Evolutionary conservation across 2,113 vertebrate genomes (phyloP).

Genomic region (rabbit (Oryctolagus cuniculus)): DNA sequence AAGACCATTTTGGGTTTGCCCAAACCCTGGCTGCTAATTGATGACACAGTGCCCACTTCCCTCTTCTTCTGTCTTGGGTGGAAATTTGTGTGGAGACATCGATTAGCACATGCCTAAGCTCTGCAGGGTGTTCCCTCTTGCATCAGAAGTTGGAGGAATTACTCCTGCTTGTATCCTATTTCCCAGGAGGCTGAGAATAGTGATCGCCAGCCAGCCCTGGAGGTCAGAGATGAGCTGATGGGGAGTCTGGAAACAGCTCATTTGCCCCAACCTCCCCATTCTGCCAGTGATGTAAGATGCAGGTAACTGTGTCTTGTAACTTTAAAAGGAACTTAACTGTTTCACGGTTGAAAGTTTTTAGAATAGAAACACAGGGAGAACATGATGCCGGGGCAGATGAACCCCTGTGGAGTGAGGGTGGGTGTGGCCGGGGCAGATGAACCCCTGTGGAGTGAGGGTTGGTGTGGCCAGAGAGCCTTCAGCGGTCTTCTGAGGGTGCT

Average conservation of each 20-base stretch:
- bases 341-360: background rate
- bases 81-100: background rate
- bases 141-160: background rate
- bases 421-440: background rate
- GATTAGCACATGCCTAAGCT: background rate
- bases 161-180: background rate
- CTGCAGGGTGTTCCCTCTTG: background rate
- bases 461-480: background rate
- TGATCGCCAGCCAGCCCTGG: background rate
- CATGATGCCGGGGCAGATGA: background rate
- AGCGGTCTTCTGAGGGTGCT: background rate
- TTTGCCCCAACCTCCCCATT: background rate
- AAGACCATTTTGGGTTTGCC: background rate
- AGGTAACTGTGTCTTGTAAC: background rate
- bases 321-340: background rate
- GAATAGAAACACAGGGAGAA: background rate
- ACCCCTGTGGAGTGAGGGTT: too few relatives aligned
- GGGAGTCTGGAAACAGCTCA: conserved; percentile 25
- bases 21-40: background rate
- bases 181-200: background rate
- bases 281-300: background rate
- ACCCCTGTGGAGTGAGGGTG: too few relatives aligned
- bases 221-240: conserved; percentile 36
- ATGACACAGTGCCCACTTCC: background rate
- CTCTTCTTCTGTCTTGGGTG: background rate